Evolutionary conservation across 2,888 invertebrate species (phyloP), one percentile per base, ranked within the genome.

Genomic region (Creontiades dilutus): DNA sequence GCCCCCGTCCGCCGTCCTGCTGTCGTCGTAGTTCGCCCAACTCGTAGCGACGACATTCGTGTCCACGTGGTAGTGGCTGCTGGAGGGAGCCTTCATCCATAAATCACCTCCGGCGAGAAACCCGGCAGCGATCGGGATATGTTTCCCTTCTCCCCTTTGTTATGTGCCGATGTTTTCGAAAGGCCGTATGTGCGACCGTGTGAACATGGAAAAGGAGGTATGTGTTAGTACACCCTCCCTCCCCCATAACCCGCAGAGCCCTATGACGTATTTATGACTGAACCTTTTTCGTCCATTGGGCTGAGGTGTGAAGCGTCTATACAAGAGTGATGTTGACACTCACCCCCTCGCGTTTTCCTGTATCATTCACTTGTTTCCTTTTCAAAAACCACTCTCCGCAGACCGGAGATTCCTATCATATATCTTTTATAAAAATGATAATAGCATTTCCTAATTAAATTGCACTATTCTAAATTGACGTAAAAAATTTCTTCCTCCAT

Each of bases 81-180:
- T 3, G n/a, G 19, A n/a, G 19, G 61, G 61, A 23, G 27, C 19
- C 68, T 23, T 68, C 68, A 68, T 68, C 68, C 68, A 68, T 68
- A 68, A 68, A 68, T 68, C 68, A 68, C 68, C 68, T 12, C 19
- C 68, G n/a, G 57, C 57, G 57, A 57, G 57, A 57, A n/a, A 57
- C 57, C 57, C 57, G n/a, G 57, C n/a, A 12, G 12, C 68, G 68
- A 68, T 68, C n/a, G 19, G 52, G 52, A 52, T 52, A 52, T 23
- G 23, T 68, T 68, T 27, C 68, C 27, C 19, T 11, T 68, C 68
- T 13, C 11, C 68, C 68, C 27, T 68, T 68, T 68, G 68, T 23
- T 23, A 68, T 68, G 23, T 23, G 23, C 68, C 68, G 19, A 19
- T 27, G 68, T 68, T 27, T 68, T 19, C 27, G 68, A 23, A 68